Percentiles rank a stretch among this genome's conserved stretches.
These are phyloP conservation scores for Holacanthus passer DNA, from an alignment of 2,113 vertebrate species.

Conservation along the genomic window DNA sequence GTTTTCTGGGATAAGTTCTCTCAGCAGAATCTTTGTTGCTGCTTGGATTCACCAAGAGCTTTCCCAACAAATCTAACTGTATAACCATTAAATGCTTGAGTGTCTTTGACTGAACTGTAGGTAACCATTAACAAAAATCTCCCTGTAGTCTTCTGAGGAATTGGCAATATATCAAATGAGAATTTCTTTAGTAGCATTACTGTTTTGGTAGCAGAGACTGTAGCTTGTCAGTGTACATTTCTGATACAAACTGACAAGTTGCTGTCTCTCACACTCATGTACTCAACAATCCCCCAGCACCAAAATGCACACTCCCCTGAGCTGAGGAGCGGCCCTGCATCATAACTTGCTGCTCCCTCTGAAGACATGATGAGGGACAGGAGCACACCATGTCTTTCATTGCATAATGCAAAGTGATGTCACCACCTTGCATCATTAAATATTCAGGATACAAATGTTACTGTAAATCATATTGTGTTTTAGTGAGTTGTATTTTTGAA, in stretches of 20 bases:
- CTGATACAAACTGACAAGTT: constrained; percentile 11
- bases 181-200: neutral
- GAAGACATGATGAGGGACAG: constrained; percentile 13
- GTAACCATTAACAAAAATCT: neutral
- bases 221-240: neutral
- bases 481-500: neutral
- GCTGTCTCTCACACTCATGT: constrained; percentile 6
- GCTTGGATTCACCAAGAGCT: no score
- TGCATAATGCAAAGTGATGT: neutral
- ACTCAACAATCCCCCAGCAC: neutral
- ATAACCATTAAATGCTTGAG: no score
- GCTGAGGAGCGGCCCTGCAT: constrained; percentile 28
- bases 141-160: no score
- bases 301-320: constrained; percentile 3
- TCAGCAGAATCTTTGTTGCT: no score
- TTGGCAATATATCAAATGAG: neutral
- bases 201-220: neutral
- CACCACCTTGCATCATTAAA: constrained; percentile 14
- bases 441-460: neutral
- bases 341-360: constrained; percentile 5
- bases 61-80: no score
- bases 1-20: no score
- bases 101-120: neutral
- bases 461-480: neutral
- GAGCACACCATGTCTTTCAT: neutral